Percentiles rank a stretch among this genome's conserved stretches.
Evolutionary conservation across 2,797 vertebrate species (phyloP).

Genomic region (Xenentodon cancila): DNA sequence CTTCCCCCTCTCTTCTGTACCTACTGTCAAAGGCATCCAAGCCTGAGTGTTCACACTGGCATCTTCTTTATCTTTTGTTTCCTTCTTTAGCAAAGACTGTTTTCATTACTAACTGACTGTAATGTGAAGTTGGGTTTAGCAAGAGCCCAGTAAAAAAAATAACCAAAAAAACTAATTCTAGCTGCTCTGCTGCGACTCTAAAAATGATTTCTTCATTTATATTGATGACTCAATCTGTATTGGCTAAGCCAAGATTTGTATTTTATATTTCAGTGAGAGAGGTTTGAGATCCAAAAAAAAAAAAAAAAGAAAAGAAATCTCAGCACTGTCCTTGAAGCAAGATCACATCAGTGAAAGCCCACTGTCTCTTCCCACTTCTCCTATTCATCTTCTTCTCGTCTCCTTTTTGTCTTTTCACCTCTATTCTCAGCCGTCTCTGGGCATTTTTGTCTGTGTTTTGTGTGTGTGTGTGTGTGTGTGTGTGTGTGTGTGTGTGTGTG

Average conservation of each 20-base stretch:
- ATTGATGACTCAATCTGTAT: constrained; percentile 1
- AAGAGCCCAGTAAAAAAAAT: no score
- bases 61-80: constrained; percentile 33
- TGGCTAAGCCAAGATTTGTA: background rate
- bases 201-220: constrained; percentile 3
- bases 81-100: background rate
- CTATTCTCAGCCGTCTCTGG: background rate
- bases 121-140: background rate
- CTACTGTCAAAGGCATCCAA: constrained; percentile 29
- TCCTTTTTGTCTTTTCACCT: constrained; percentile 68
- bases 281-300: constrained; percentile 1
- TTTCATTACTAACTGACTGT: constrained; percentile 17
- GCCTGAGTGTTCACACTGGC: constrained; percentile 23
- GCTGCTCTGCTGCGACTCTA: background rate
- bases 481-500: constrained; percentile 13
- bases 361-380: constrained; percentile 9
- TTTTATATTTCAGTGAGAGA: background rate
- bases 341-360: constrained; percentile 8
- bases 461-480: constrained; percentile 14
- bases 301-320: background rate
- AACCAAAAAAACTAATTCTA: constrained; percentile 1
- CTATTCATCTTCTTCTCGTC: constrained; percentile 6
- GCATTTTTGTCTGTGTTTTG: constrained; percentile 7
- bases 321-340: constrained; percentile 2
- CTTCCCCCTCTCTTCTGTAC: constrained; percentile 10